Percentiles rank a stretch among this genome's conserved stretches.
These are phyloP conservation scores for Thecocarcelia acutangulata DNA, from an alignment of 2,888 invertebrate species.

Conservation along the genomic window DNA sequence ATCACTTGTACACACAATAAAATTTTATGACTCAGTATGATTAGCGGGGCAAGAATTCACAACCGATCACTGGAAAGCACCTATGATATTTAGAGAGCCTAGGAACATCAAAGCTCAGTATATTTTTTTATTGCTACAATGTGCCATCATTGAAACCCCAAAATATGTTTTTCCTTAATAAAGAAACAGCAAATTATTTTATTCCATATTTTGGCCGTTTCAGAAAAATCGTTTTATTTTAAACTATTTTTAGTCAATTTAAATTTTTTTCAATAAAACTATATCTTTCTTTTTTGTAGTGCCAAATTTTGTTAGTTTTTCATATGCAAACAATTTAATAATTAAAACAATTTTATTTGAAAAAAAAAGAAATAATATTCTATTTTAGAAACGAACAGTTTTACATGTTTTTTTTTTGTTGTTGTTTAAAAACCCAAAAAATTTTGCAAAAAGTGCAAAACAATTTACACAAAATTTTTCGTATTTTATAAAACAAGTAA, in stretches of 20 bases:
- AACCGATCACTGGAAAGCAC: no score
- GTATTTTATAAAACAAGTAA: not conserved
- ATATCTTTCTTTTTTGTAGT: not conserved
- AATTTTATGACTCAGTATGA: no score
- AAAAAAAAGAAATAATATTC: conserved; percentile 8
- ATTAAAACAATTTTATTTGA: conserved; percentile 32
- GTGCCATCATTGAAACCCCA: no score
- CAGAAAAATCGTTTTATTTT: no score
- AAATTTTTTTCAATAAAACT: not conserved
- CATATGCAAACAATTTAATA: conserved; percentile 18
- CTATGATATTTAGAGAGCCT: no score
- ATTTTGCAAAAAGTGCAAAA: not conserved
- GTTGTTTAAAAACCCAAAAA: conserved; percentile 1
- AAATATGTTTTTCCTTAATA: no score
- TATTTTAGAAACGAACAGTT: not conserved
- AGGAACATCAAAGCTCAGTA: no score
- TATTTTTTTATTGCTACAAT: no score
- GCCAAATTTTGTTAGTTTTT: not conserved
- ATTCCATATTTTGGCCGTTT: no score
- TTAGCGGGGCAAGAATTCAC: no score
- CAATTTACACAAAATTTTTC: not conserved
- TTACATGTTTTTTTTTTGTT: not conserved
- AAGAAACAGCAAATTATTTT: no score
- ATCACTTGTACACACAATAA: no score
- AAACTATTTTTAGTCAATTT: not conserved